phyloP scores from a whole-genome alignment of 2,797 vertebrate genomes.

The Helarctos malayanus region DNA sequence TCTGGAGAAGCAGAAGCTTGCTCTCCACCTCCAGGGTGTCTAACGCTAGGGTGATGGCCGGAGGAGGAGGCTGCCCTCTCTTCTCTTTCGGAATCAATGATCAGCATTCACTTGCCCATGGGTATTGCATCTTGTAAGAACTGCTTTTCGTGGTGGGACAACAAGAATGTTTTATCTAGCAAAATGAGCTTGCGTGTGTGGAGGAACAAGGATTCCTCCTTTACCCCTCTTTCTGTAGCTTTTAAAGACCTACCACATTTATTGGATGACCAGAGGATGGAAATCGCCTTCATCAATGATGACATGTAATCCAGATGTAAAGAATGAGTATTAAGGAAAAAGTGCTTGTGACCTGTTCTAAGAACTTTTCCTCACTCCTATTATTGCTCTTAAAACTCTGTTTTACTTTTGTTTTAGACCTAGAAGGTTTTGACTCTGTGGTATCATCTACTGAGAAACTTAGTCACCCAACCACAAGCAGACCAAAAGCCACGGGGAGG shows the following conservation, averaged over 20 bases:
- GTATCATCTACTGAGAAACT: constrained; percentile 96
- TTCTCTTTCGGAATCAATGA: not conserved
- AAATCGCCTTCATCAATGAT: constrained; percentile 50
- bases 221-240: constrained; percentile 51
- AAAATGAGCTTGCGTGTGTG: constrained; percentile 35
- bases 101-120: not conserved
- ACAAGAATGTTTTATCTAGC: constrained; percentile 4
- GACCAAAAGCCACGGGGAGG: constrained; percentile 96
- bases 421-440: constrained; percentile 97
- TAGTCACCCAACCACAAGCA: constrained; percentile 96
- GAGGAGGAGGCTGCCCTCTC: not conserved
- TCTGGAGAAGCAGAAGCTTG: not conserved
- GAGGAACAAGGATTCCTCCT: not conserved
- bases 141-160: constrained; percentile 16
- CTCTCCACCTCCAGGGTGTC: not conserved
- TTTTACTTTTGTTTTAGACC: constrained; percentile 92
- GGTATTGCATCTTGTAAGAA: not conserved
- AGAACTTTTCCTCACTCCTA: not conserved
- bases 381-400: constrained; percentile 55
- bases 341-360: not conserved
- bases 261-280: constrained; percentile 54
- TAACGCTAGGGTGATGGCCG: not conserved
- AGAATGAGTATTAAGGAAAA: constrained; percentile 51
- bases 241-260: constrained; percentile 59
- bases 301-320: not conserved